Evolutionary conservation across 2,113 vertebrate species (phyloP).

Genomic region (Aphyosemion australe): DNA sequence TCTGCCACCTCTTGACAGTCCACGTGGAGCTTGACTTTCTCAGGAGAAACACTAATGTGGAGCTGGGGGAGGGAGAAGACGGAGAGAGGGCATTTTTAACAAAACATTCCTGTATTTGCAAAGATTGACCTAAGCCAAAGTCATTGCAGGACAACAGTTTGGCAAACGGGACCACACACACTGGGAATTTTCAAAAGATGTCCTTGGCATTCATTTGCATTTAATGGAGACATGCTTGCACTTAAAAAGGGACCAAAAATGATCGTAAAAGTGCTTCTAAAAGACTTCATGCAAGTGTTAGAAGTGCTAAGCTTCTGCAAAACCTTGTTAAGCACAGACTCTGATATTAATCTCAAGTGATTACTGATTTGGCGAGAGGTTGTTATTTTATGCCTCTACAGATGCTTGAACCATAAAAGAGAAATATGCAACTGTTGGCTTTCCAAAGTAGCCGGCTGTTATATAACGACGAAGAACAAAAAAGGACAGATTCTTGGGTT

Average conservation of each 20-base stretch:
- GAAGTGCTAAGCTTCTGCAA: conserved; percentile 50
- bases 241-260: conserved; percentile 25
- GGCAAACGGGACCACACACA: conserved; percentile 18
- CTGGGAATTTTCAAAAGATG: conserved; percentile 33
- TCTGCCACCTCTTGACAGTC: conserved; percentile 95
- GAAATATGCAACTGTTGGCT: conserved; percentile 52
- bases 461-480: conserved; percentile 56
- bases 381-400: conserved; percentile 51
- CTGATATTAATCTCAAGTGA: conserved; percentile 46
- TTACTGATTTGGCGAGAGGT: conserved; percentile 39
- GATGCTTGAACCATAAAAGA: conserved; percentile 46
- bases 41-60: conserved; percentile 89
- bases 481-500: conserved; percentile 60
- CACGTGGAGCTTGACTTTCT: conserved; percentile 90
- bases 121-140: conserved; percentile 13
- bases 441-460: conserved; percentile 42
- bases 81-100: conserved; percentile 26
- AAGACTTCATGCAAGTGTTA: conserved; percentile 25
- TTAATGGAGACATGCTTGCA: conserved; percentile 28
- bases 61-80: conserved; percentile 79
- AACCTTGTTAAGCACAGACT: conserved; percentile 59
- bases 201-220: conserved; percentile 27
- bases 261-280: conserved; percentile 30
- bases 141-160: conserved; percentile 38
- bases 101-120: conserved; percentile 30